Base-by-base conservation (phyloP, 2,113 vertebrate genomes). In the Trochalopteron elliotii region DNA sequence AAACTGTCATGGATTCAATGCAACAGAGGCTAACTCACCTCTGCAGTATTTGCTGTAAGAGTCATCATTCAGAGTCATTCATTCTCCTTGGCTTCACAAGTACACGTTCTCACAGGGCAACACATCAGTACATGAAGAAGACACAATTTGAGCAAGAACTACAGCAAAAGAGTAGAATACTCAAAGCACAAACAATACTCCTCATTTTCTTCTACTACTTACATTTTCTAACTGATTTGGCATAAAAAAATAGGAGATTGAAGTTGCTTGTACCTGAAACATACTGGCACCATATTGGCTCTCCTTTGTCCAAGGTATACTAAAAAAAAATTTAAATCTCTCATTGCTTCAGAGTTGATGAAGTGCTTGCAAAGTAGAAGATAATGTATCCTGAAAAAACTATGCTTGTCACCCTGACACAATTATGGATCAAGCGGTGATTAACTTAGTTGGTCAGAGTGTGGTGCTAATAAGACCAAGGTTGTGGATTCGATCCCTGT, bases 31-130 rank as follows among this genome's bases (percentile, higher is more conserved):
- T 40, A 31, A 55, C 11, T 40, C 39, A 71, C 23, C 17, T 63
- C 15, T 28, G 9, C 28, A 57, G 45, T 31, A 39, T 64, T 9
- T 85, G 55, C 21, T n/a, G 24, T 33, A 40, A 81, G 14, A 31
- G 5, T 25, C 59, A 77, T 7, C 1, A 0, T 22, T 47, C 37
- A 28, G 12, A n/a, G n/a, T n/a, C n/a, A n/a, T n/a, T n/a, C n/a
- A n/a, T n/a, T 50, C 52, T 89, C 87, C 52, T 83, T 42, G 23
- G 17, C 20, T 68, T 35, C 49, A 25, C 42, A 55, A 49, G 28
- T 25, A 68, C 18, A 5, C 4, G 5, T 25, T 42, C 22, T 59
- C 37, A 49, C 22, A 42, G 28, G 12, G 30, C 4, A 24, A 45
- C 57, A 83, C 49, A 25, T 70, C 8, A 6, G 31, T 4, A 39